These are phyloP conservation scores for Fragariocoptes setiger DNA, from an alignment of 1,140 invertebrate genomes.

Conservation along the genomic window DNA sequence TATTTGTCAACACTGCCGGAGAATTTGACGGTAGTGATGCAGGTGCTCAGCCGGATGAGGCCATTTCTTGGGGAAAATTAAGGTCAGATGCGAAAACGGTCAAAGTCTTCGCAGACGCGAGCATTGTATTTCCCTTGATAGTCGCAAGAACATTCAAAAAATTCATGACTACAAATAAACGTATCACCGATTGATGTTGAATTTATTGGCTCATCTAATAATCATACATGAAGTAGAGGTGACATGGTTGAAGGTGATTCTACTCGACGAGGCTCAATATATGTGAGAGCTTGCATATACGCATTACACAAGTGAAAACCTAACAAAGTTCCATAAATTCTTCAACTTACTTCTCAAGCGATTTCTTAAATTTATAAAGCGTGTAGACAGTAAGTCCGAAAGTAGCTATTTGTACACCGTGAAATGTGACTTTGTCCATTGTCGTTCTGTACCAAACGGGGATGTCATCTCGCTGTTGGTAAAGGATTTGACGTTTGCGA, in stretches of 20 bases:
- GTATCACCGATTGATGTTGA: background rate
- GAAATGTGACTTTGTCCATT: background rate
- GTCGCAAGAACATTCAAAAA: constrained; percentile 78
- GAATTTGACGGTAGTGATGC: constrained; percentile 97
- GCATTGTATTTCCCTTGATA: constrained; percentile 65
- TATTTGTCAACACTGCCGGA: constrained; percentile 82
- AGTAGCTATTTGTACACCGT: background rate
- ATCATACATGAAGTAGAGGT: too few species aligned
- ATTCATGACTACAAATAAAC: constrained; percentile 9
- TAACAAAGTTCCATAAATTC: too few species aligned
- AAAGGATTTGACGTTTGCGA: constrained; percentile 5
- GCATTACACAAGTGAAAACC: too few species aligned
- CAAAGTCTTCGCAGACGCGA: constrained; percentile 83
- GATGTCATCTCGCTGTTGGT: constrained; percentile 1
- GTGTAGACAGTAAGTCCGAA: background rate
- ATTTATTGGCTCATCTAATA: too few species aligned
- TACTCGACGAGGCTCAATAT: too few species aligned
- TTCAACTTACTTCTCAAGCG: background rate
- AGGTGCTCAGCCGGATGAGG: constrained; percentile 87
- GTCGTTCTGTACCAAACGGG: background rate
- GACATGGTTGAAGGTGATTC: too few species aligned
- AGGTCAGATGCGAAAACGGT: constrained; percentile 55
- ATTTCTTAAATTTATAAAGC: background rate
- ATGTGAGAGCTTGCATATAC: too few species aligned
- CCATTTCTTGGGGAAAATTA: constrained; percentile 94